A percentile compares a stretch with the other conserved stretches of the same genome.
Evolutionary conservation across 2,888 invertebrate species (phyloP).

Genomic region (Scrobipalpa atriplicella): DNA sequence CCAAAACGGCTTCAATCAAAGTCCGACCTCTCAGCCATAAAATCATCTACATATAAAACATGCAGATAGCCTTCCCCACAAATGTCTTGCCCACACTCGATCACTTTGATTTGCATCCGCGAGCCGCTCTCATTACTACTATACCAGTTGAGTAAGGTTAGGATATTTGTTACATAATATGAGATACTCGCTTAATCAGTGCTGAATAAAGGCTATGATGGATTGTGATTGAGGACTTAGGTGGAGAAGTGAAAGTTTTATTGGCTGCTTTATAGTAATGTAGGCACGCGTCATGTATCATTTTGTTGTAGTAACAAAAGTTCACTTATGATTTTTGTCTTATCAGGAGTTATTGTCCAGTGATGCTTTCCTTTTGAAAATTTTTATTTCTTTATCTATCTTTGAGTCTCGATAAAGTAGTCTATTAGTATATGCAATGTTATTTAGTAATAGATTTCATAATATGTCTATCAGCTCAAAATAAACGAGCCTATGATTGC

Average conservation of each 20-base stretch:
- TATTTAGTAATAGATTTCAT: too few species aligned
- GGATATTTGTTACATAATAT: background rate
- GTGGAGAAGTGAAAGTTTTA: conserved; percentile 9
- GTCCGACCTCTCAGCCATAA: background rate
- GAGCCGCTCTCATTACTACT: background rate
- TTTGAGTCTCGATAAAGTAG: too few species aligned
- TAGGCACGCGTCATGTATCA: too few species aligned
- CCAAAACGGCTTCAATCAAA: too few species aligned
- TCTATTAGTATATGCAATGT: too few species aligned
- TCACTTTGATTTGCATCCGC: conserved; percentile 14
- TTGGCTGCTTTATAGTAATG: too few species aligned
- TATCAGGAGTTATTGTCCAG: too few species aligned
- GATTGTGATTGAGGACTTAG: conserved; percentile 4
- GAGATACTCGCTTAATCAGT: background rate
- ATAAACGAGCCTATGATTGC: too few species aligned
- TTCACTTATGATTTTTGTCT: too few species aligned
- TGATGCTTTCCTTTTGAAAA: too few species aligned
- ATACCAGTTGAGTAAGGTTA: conserved; percentile 12
- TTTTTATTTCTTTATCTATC: too few species aligned
- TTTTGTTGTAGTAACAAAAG: background rate
- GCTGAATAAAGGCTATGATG: conserved; percentile 9
- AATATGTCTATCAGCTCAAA: too few species aligned
- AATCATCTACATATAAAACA: background rate
- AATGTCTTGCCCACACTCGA: conserved; percentile 11
- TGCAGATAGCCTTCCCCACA: background rate